Conservation (phyloP, 2,888 invertebrate genomes). For the Tipula helvola region DNA sequence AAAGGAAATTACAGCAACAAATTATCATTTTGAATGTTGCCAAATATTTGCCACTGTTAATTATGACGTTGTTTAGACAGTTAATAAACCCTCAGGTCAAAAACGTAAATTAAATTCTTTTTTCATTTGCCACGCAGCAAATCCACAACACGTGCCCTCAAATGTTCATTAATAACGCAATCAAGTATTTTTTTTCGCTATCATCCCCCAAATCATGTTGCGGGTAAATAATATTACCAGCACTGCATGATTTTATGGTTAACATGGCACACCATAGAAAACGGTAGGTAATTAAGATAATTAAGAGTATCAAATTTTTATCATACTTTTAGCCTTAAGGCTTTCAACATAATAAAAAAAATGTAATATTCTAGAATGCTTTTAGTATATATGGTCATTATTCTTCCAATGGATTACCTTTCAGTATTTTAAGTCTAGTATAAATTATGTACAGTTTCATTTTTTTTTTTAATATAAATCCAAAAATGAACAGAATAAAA, state of each 20-base stretch:
- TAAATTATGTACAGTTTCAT: background rate
- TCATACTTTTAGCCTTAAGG: background rate
- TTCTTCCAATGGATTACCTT: background rate
- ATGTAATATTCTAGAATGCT: background rate
- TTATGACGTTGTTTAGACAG: background rate
- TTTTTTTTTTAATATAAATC: background rate
- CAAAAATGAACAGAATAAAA: background rate
- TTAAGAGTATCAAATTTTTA: background rate
- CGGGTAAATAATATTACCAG: background rate
- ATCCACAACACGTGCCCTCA: background rate
- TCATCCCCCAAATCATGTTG: background rate
- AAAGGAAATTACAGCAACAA: background rate
- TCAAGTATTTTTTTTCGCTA: background rate
- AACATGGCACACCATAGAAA: background rate
- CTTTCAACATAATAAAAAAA: background rate
- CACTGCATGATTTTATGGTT: background rate
- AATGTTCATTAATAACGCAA: background rate
- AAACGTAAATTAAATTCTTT: background rate
- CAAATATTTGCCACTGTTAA: background rate
- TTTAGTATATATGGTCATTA: background rate
- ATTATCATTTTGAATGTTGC: background rate
- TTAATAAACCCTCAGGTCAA: background rate
- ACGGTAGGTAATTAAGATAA: background rate
- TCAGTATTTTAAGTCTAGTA: background rate
- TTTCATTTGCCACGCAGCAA: background rate